phyloP scores from a whole-genome alignment of 2,113 vertebrate species.

The Hemiprocne comata region DNA sequence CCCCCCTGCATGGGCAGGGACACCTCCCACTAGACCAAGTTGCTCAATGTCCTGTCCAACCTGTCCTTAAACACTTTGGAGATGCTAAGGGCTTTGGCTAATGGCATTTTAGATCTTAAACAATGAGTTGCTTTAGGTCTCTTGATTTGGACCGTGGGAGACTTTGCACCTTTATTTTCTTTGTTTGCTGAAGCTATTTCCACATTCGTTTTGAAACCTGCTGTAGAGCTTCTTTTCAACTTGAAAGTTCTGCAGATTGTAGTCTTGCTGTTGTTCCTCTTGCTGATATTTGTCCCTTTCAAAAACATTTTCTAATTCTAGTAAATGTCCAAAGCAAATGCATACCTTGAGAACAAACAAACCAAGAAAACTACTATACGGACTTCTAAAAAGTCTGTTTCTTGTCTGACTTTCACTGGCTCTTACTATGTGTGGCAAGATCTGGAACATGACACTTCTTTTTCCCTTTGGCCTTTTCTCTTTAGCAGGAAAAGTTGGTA shows the following conservation, averaged over 20 bases:
- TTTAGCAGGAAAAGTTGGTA: neutral
- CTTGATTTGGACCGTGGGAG: neutral
- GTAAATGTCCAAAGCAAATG: neutral
- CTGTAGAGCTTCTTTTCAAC: neutral
- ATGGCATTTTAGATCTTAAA: neutral
- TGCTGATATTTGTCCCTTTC: neutral
- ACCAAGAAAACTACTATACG: neutral
- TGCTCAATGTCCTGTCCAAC: no score
- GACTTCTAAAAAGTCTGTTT: neutral
- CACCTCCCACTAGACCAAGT: no score
- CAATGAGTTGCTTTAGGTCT: neutral
- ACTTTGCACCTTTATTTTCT: neutral
- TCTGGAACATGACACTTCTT: neutral
- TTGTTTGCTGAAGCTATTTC: neutral
- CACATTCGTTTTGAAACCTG: neutral
- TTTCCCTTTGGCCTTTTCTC: slow-evolving; percentile 5
- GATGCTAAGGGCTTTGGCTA: neutral
- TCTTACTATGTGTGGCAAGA: neutral
- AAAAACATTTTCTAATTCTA: neutral
- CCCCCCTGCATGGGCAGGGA: no score
- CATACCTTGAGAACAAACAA: fast-evolving
- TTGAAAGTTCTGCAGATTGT: neutral
- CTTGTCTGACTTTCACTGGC: neutral
- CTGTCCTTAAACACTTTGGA: neutral
- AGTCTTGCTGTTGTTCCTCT: neutral